Evolutionary conservation across 1,140 invertebrate species (phyloP).

Genomic region (Cephus cinctus): DNA sequence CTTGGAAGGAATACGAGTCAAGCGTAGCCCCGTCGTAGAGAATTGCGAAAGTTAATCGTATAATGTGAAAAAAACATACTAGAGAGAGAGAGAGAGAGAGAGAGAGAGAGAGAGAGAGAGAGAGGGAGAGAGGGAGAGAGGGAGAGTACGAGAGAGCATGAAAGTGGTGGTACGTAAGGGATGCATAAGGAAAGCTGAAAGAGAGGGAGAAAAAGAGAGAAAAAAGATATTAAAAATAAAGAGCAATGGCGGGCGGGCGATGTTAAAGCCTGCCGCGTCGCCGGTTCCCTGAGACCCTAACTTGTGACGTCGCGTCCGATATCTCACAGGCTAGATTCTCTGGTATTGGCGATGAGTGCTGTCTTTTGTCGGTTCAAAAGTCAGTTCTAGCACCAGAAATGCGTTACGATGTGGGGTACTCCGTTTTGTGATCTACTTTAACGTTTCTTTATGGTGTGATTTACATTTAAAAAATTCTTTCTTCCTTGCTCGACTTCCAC

Average conservation of each 20-base stretch:
- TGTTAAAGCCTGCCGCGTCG: slow-evolving; percentile 55
- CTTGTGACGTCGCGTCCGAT: slow-evolving; percentile 66
- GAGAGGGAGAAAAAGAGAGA: slow-evolving; percentile 13
- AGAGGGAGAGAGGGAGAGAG: not conserved
- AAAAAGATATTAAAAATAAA: slow-evolving; percentile 20
- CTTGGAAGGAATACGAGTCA: slow-evolving; percentile 14
- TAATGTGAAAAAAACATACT: not conserved
- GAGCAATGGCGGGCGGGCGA: slow-evolving; percentile 48
- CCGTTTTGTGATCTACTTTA: too few relatives aligned
- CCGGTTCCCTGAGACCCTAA: slow-evolving; percentile 77
- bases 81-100: too few relatives aligned
- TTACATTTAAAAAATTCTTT: too few relatives aligned
- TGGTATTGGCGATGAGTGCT: slow-evolving; percentile 64
- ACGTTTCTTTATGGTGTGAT: too few relatives aligned
- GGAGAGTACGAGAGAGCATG: not conserved
- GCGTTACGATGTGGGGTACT: too few relatives aligned
- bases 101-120: not conserved
- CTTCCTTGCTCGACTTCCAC: too few relatives aligned
- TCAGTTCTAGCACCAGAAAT: slow-evolving; percentile 48
- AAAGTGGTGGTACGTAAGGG: slow-evolving; percentile 16
- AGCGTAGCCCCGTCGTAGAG: slow-evolving; percentile 4
- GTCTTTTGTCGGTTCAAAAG: slow-evolving; percentile 51
- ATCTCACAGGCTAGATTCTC: slow-evolving; percentile 73
- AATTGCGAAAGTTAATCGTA: not conserved
- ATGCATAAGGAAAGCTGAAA: slow-evolving; percentile 11